Base-by-base conservation (phyloP, 2,113 vertebrate species). In the Mus pahari region DNA sequence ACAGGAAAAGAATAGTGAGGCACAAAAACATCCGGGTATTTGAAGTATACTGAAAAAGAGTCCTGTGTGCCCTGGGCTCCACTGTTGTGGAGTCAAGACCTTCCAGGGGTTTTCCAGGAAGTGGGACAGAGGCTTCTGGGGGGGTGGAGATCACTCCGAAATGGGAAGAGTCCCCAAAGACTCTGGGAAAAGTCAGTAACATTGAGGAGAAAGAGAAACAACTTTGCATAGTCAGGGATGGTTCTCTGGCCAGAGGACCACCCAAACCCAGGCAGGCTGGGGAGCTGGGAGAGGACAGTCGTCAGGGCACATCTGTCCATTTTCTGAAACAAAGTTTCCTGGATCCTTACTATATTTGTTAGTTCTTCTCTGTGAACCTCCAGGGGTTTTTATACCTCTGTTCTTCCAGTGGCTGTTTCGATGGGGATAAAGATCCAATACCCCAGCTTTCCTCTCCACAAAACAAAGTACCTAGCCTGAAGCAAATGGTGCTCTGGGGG, bases 31-130 rank as follows among this genome's bases (percentile, higher is more conserved):
- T 81, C 68, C 0, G 1, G 50, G 39, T 50, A 4, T 71, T 78
- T 58, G 31, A 83, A 87, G 39, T 28, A 42, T 13, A 33, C 0
- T 0, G 22, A 89, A 84, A 84, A 86, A 71, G 31, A 7, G 20
- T 16, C 68, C 31, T 0, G 0, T n/a, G n/a, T 33, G 22, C 24
- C 31, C 26, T 9, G 0, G 6, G 22, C 24, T 12, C 20, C 33
- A 16, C 39, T 13, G 13, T 10, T 9, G 42, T 20, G 20, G 50
- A 88, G 28, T 20, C 64, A 26, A 66, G 39, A n/a, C 31, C 58
- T 45, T 48, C 5, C 0, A 5, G 8, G 10, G 28, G n/a, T 64
- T 33, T 90, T 64, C 7, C 17, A 58, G 53, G 58, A n/a, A 68
- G 8, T 4, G 4, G 0, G 7, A 24, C 24, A 33, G 17, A 53